phyloP scores from a whole-genome alignment of 2,113 vertebrate genomes.

The Macheiramphus alcinus region DNA sequence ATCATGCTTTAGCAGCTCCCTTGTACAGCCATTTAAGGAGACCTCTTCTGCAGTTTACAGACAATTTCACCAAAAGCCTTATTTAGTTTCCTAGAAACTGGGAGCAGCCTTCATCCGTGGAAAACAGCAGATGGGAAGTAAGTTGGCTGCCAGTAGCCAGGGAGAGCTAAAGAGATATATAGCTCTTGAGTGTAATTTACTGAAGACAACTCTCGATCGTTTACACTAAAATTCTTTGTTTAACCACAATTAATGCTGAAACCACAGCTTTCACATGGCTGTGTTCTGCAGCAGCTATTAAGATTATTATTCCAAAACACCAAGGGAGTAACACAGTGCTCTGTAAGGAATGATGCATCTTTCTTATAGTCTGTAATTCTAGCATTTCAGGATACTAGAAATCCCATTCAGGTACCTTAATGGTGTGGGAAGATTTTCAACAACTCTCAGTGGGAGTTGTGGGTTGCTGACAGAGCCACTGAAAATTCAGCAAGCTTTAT shows the following conservation, averaged over 20 bases:
- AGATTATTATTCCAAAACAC: constrained; percentile 1
- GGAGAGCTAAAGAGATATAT: constrained; percentile 2
- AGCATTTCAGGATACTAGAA: not conserved
- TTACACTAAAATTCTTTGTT: constrained; percentile 40
- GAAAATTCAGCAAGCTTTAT: not conserved
- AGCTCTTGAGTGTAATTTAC: not conserved
- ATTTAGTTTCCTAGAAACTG: constrained; percentile 1
- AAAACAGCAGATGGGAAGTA: constrained; percentile 36
- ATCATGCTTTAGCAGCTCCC: not conserved
- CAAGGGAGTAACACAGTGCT: not conserved
- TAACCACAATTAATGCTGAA: constrained; percentile 32
- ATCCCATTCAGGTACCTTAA: not conserved
- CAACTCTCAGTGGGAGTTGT: not conserved
- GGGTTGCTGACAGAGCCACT: not conserved
- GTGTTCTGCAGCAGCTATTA: not conserved
- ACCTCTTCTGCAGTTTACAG: not conserved
- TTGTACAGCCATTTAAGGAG: not conserved
- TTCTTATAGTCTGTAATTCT: not conserved
- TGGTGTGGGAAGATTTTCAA: not conserved
- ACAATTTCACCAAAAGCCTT: not conserved
- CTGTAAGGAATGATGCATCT: constrained; percentile 9
- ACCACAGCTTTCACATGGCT: not conserved
- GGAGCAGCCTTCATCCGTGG: not conserved
- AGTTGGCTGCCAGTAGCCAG: not conserved
- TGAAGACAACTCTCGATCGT: not conserved